phyloP scores from a whole-genome alignment of 1,140 invertebrate genomes.

The Drosophila baimaii region DNA sequence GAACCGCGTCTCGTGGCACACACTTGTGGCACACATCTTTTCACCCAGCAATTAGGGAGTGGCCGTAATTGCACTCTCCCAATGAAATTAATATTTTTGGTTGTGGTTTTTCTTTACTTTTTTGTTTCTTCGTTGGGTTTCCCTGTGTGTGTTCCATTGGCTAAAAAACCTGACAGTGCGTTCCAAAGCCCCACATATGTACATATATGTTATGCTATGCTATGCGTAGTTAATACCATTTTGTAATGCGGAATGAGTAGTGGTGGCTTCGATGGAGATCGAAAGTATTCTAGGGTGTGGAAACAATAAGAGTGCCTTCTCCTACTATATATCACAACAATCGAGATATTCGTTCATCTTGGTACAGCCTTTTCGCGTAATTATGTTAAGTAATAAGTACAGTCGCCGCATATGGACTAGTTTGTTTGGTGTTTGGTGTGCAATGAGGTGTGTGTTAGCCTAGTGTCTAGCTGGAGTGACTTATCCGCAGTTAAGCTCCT shows the following conservation, averaged over 20 bases:
- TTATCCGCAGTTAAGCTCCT: no score
- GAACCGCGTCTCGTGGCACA: constrained; percentile 30
- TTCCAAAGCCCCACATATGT: constrained; percentile 2
- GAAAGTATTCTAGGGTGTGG: background rate
- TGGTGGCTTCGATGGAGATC: background rate
- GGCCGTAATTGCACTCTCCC: constrained; percentile 19
- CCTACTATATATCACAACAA: constrained; percentile 10
- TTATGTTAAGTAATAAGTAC: background rate
- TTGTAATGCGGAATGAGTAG: background rate
- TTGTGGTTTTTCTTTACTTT: constrained; percentile 9
- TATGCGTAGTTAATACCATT: constrained; percentile 6
- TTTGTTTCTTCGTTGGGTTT: background rate
- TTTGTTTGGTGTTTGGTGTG: no score
- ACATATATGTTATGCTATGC: background rate
- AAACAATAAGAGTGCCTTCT: background rate
- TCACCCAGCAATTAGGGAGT: constrained; percentile 62
- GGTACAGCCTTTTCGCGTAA: background rate
- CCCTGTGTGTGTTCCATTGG: constrained; percentile 25
- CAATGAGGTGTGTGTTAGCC: no score
- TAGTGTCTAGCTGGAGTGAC: background rate
- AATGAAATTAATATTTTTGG: constrained; percentile 23
- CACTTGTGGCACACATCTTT: constrained; percentile 71
- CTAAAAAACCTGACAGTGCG: constrained; percentile 20
- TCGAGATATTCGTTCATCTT: constrained; percentile 3
- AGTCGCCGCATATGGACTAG: no score